Base-by-base conservation (phyloP, 1,140 invertebrate genomes). In the Eumaeus atala region DNA sequence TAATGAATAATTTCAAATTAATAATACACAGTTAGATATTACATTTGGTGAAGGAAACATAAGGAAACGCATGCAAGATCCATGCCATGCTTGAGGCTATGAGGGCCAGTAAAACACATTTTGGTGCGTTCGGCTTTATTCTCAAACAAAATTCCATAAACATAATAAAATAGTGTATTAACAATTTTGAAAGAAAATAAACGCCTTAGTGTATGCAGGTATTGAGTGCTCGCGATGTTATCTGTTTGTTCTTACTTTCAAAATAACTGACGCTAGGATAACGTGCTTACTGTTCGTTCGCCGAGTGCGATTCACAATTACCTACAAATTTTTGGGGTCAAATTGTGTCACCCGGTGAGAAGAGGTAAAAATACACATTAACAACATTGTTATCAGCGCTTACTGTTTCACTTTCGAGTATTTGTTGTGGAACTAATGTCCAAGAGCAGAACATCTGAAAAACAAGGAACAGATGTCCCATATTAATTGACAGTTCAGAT, bases 381-480 rank as follows among this genome's bases (percentile, higher is more conserved):
- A 84, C 79, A 84, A 82, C 74, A 81, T 72, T 73, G 58, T 59
- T 70, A 71, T 75, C 76, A 77, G 75, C 74, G 81, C 84, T 87
- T 87, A 87, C 84, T 80, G 84, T 87, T 80, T 84, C 84, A 77
- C 14, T 44, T 40, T 72, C 83, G 81, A 77, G 73, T 75, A 76
- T 76, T 78, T 84, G 84, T 74, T 72, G 84, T 76, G 75, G 75
- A 84, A 84, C 72, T 81, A 87, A 87, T 72, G 79, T 83, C 83
- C 83, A 87, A 77, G 83, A 82, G 67, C 79, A 77, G 75, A 87
- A 77, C 67, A 87, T 87, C 83, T 87, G 83, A 87, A 86, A 84
- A 86, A 81, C 65, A 87, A 86, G 59, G 79, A 87, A 75, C 75
- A 86, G 77, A 84, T 71, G 66, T 66, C 69, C 70, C 64, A 81